These are phyloP conservation scores for Rhyacophila brunnea DNA, from an alignment of 1,140 invertebrate species.

Conservation along the genomic window DNA sequence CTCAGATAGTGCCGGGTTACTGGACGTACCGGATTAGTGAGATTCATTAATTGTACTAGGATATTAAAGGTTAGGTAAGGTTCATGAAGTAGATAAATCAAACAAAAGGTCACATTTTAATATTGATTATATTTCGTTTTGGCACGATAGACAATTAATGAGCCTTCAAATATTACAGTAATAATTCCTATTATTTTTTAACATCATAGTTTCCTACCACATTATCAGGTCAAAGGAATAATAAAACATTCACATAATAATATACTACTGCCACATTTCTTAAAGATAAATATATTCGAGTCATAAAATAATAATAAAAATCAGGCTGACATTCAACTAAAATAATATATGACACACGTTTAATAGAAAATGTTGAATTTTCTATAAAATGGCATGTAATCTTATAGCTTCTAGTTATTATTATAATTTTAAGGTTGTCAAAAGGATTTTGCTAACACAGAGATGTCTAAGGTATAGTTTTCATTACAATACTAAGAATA, in stretches of 20 bases:
- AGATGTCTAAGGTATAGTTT: neutral
- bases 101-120: constrained; percentile 19
- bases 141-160: constrained; percentile 37
- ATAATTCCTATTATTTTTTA: constrained; percentile 29
- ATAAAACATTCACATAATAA: constrained; percentile 5
- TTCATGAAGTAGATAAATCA: constrained; percentile 1
- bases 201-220: constrained; percentile 28
- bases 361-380: constrained; percentile 10
- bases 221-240: constrained; percentile 34
- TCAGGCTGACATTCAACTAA: neutral
- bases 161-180: constrained; percentile 36
- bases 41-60: neutral
- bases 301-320: constrained; percentile 17
- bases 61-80: neutral
- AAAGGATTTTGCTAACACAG: neutral
- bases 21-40: neutral
- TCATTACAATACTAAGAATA: constrained; percentile 6
- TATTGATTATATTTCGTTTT: constrained; percentile 37
- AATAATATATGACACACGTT: constrained; percentile 18
- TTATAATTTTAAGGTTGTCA: neutral
- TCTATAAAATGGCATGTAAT: constrained; percentile 19
- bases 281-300: constrained; percentile 6
- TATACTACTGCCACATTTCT: constrained; percentile 29
- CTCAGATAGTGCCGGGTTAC: no score
- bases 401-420: constrained; percentile 8